Conservation (phyloP, 2,113 vertebrate genomes). For the Odocoileus virginianus region DNA sequence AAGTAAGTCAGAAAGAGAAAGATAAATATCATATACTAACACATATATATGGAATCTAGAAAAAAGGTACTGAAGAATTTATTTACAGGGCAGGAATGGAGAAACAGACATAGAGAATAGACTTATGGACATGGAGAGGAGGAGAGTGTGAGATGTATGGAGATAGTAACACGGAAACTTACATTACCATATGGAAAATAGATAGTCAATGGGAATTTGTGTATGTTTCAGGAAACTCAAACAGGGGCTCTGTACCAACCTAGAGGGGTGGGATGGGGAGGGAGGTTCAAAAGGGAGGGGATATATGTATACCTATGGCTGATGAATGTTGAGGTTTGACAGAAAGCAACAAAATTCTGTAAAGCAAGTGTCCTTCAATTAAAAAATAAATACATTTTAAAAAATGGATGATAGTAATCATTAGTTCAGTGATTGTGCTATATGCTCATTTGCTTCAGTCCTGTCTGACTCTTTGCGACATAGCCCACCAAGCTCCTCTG, state of each 20-base stretch:
- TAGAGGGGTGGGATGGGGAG: not conserved
- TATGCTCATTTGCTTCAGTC: not conserved
- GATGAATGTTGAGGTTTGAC: not conserved
- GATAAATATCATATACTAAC: not conserved
- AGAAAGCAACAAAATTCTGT: not conserved
- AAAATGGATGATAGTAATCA: not conserved
- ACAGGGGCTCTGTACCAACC: not conserved
- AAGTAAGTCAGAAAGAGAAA: not conserved
- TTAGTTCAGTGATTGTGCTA: not conserved
- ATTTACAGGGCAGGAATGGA: not conserved
- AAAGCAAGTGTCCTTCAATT: not conserved
- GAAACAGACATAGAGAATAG: not conserved
- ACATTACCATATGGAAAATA: not conserved
- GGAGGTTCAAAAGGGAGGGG: not conserved
- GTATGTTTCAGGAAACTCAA: not conserved
- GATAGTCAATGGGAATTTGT: not conserved
- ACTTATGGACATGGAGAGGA: not conserved
- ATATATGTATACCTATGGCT: not conserved
- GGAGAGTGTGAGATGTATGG: not conserved
- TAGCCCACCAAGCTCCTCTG: not conserved
- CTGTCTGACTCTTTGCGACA: not conserved
- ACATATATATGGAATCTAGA: no score
- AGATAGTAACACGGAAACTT: not conserved
- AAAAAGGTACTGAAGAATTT: no score
- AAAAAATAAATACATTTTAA: not conserved